These are phyloP conservation scores for Propithecus perrieri DNA, from an alignment of 2,797 vertebrate genomes.

Conservation along the genomic window DNA sequence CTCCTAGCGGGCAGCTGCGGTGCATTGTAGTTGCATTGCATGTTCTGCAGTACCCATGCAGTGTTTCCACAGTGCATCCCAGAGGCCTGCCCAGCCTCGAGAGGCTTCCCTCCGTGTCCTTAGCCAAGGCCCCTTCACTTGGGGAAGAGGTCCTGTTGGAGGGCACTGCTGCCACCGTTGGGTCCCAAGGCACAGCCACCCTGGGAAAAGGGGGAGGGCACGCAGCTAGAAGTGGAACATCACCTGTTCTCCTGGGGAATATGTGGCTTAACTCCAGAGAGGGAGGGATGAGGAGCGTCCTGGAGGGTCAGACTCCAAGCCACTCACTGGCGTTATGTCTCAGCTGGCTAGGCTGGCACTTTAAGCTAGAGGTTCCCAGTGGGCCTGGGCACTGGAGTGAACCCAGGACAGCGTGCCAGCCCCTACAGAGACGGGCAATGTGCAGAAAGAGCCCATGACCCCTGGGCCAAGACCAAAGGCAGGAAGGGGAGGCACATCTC, in stretches of 20 bases:
- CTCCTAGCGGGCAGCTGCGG: constrained; percentile 90
- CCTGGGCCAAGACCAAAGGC: neutral
- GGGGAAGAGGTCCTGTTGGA: neutral
- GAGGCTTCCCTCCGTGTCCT: neutral
- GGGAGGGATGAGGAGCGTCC: neutral
- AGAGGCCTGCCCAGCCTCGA: constrained; percentile 88
- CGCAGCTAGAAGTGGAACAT: neutral
- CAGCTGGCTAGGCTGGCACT: neutral
- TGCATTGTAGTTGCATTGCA: constrained; percentile 99
- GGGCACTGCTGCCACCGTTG: neutral
- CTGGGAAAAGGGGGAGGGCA: neutral
- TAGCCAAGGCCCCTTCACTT: neutral
- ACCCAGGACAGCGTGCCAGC: neutral
- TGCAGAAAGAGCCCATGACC: neutral
- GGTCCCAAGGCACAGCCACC: neutral
- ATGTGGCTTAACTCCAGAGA: neutral
- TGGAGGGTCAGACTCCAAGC: neutral
- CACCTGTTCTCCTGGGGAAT: neutral
- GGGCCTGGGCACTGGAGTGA: neutral
- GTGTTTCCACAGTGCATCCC: constrained; percentile 98
- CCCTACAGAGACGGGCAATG: neutral
- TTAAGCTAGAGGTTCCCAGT: neutral
- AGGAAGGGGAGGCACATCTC: neutral
- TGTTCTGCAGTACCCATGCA: constrained; percentile 92
- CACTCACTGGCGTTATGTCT: neutral